Percentiles rank a stretch among this genome's conserved stretches.
Evolutionary conservation across 1,140 invertebrate genomes (phyloP).

Genomic region (Lasioglossum albipes): DNA sequence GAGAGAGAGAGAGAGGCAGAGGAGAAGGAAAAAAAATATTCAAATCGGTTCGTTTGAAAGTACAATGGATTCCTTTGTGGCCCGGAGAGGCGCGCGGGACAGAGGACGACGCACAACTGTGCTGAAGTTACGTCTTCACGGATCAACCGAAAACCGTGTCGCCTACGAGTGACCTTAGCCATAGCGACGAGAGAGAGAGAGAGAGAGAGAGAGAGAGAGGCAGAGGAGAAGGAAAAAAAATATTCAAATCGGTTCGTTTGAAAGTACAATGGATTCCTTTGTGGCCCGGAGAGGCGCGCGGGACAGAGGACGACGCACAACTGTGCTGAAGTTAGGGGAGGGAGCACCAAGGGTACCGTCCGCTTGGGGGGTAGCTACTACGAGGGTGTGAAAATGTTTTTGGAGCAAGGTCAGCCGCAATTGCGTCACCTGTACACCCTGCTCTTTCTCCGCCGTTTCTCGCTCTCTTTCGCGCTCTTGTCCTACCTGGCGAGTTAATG

Average conservation of each 20-base stretch:
- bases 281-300: conserved; percentile 39
- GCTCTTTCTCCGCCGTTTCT: not conserved
- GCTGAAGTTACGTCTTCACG: too few species aligned
- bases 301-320: too few species aligned
- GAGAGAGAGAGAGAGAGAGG: too few species aligned
- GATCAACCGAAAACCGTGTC: too few species aligned
- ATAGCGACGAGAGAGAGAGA: too few species aligned
- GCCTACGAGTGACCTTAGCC: too few species aligned
- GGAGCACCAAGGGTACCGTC: conserved; percentile 5
- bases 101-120: too few species aligned
- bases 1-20: too few species aligned
- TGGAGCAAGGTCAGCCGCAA: conserved; percentile 74
- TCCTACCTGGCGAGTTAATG: conserved; percentile 62
- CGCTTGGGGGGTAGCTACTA: not conserved
- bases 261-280: conserved; percentile 50
- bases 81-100: conserved; percentile 21
- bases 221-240: conserved; percentile 27
- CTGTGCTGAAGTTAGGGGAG: not conserved
- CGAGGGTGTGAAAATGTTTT: conserved; percentile 69
- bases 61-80: conserved; percentile 53
- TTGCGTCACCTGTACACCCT: conserved; percentile 76
- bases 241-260: conserved; percentile 39
- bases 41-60: conserved; percentile 37
- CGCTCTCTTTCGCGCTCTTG: not conserved
- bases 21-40: conserved; percentile 37